Conservation (phyloP, 2,113 vertebrate species). For the Litocranius walleri region DNA sequence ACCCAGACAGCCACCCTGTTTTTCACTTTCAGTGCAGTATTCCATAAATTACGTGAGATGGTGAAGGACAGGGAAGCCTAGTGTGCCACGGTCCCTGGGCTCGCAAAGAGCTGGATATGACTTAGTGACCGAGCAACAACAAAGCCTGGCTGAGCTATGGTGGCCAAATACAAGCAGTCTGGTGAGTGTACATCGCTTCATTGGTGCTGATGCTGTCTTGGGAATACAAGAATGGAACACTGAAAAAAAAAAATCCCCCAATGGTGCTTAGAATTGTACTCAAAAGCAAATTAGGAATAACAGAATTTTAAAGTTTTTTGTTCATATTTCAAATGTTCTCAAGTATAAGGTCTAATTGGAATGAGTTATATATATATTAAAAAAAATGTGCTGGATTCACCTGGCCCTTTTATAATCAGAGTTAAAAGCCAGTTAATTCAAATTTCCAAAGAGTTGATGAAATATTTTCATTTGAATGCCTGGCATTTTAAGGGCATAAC, state of each 20-base stretch:
- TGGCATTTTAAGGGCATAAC: conserved; percentile 33
- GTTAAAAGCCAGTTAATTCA: conserved; percentile 6
- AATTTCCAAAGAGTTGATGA: background rate
- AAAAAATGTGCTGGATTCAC: background rate
- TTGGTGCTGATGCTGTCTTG: background rate
- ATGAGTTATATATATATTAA: background rate
- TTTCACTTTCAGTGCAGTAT: background rate
- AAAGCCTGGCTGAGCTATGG: background rate
- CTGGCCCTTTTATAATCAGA: background rate
- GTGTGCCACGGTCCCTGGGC: background rate
- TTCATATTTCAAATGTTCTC: conserved; percentile 49
- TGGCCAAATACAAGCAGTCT: conserved; percentile 97
- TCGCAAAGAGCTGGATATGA: background rate
- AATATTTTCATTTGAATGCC: background rate
- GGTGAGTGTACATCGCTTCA: conserved; percentile 84
- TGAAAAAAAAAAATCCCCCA: background rate
- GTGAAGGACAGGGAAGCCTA: background rate
- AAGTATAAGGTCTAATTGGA: background rate
- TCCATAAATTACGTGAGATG: background rate
- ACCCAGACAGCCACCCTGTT: background rate
- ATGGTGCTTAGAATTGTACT: background rate
- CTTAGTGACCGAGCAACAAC: background rate
- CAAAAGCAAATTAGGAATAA: background rate
- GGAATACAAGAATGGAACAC: background rate
- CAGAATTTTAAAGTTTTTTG: background rate